A percentile compares a stretch with the other conserved stretches of the same genome.
Evolutionary conservation across 2,797 vertebrate species (phyloP).

Genomic region (Coregonus ussuriensis): DNA sequence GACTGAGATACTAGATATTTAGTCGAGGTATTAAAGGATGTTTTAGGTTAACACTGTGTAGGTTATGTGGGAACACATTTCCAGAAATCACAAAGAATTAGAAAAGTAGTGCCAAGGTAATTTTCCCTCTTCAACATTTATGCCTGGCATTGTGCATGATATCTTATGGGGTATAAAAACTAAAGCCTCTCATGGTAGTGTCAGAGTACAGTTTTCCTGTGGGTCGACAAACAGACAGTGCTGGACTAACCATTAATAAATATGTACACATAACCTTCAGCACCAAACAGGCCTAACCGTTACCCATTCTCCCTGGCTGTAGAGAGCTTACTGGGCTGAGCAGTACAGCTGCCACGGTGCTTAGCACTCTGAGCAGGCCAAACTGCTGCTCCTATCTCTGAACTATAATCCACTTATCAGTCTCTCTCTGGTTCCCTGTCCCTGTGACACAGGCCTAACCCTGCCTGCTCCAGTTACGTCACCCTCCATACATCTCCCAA

Average conservation of each 20-base stretch:
- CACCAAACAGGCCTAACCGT: neutral
- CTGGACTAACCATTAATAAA: neutral
- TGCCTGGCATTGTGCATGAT: neutral
- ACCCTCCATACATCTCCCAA: constrained; percentile 87
- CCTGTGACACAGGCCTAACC: constrained; percentile 85
- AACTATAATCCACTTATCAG: constrained; percentile 68
- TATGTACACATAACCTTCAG: neutral
- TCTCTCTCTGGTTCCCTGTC: constrained; percentile 76
- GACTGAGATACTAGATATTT: constrained; percentile 6
- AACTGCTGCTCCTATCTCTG: constrained; percentile 62
- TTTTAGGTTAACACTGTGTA: constrained; percentile 6
- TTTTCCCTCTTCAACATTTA: neutral
- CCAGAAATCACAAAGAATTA: too few species aligned
- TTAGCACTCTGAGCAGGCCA: constrained; percentile 49
- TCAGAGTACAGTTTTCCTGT: neutral
- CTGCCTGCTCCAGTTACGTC: constrained; percentile 79
- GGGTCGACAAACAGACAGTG: neutral
- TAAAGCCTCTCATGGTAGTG: too few species aligned
- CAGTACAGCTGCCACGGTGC: constrained; percentile 40
- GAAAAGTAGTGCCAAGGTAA: too few species aligned
- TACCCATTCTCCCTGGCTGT: neutral
- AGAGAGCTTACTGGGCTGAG: constrained; percentile 33
- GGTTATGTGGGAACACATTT: neutral
- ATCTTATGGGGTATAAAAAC: too few species aligned
- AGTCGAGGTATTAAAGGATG: constrained; percentile 27